Evolutionary conservation across 2,113 vertebrate species (phyloP), one percentile per base, ranked within the genome.

Genomic region (Pithys albifrons): DNA sequence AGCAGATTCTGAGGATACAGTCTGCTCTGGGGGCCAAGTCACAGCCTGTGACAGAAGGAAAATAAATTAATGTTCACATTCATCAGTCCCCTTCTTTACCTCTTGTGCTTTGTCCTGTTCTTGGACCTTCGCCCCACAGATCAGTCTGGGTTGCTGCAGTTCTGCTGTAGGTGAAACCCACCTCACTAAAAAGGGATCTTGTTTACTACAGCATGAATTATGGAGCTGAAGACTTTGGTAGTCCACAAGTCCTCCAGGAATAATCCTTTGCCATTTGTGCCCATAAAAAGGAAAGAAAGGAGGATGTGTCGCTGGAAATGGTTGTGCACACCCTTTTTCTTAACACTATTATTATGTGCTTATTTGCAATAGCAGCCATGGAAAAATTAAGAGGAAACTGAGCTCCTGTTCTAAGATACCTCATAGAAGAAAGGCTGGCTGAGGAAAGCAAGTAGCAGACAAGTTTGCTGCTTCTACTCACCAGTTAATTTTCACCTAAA

Each of bases 31-130:
- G 71, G 88, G 73, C 62, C 92, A 85, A 69, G 76, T 65, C 74
- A 62, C 14, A 62, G 88, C 90, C 92, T 74, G 39, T 9, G 52
- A 80, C 88, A 85, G 70, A 94, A 92, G 48, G 70, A 91, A 97
- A 98, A 98, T 98, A 98, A 98, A 98, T 98, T 97, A 97, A 97
- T 96, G 97, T 96, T 97, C 91, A 94, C 27, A 9, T 94, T 96
- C 94, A 84, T 88, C 88, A 74, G 80, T 75, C 65, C 92, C 72
- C 46, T 93, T 97, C 87, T 66, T 78, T 94, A 92, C 62, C 73
- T 88, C 75, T 93, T 67, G 28, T 73, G n/a, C 89, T 96, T 95
- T 35, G 22, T 85, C 55, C 46, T 89, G 37, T 7, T 93, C 75
- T 82, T 73, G 52, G 70, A 55, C 41, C 28, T 23, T 81, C 69